A percentile compares a stretch with the other conserved stretches of the same genome.
Conservation (phyloP, 2,797 vertebrate genomes). For the Pseudopleuronectes americanus region DNA sequence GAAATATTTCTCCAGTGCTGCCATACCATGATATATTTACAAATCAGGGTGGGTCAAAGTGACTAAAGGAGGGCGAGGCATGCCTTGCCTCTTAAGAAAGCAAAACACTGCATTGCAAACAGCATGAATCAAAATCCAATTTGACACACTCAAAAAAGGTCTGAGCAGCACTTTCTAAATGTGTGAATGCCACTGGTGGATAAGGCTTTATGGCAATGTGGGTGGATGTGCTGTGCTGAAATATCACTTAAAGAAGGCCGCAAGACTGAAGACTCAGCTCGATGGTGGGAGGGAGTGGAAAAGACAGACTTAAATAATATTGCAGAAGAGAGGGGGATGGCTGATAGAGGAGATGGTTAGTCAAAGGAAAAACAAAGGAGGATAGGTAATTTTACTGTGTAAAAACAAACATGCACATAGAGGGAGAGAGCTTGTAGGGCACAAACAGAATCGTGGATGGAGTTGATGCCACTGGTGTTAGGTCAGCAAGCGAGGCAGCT, state of each 20-base stretch:
- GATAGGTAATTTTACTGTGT: background rate
- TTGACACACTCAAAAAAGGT: slow-evolving; percentile 7
- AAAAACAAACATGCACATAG: background rate
- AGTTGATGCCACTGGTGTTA: slow-evolving; percentile 65
- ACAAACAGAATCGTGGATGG: slow-evolving; percentile 29
- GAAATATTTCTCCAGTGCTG: slow-evolving; percentile 16
- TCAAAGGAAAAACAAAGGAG: background rate
- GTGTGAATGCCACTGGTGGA: background rate
- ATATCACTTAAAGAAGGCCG: slow-evolving; percentile 3
- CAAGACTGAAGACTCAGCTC: slow-evolving; percentile 3
- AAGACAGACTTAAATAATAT: background rate
- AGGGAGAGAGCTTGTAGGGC: slow-evolving; percentile 5
- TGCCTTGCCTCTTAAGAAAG: slow-evolving; percentile 59
- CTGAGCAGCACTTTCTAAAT: slow-evolving; percentile 22
- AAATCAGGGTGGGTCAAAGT: slow-evolving; percentile 51
- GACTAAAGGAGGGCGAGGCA: slow-evolving; percentile 45
- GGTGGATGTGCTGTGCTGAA: slow-evolving; percentile 7
- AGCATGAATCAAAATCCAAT: slow-evolving; percentile 32
- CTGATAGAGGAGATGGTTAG: background rate
- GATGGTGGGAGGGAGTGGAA: background rate
- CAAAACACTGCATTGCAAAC: slow-evolving; percentile 48
- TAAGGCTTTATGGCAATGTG: slow-evolving; percentile 4
- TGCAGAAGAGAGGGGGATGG: background rate
- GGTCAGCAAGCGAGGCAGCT: slow-evolving; percentile 53
- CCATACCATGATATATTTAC: slow-evolving; percentile 3